Base-by-base conservation (phyloP, 2,888 invertebrate species). In the Tiliacea aurago region DNA sequence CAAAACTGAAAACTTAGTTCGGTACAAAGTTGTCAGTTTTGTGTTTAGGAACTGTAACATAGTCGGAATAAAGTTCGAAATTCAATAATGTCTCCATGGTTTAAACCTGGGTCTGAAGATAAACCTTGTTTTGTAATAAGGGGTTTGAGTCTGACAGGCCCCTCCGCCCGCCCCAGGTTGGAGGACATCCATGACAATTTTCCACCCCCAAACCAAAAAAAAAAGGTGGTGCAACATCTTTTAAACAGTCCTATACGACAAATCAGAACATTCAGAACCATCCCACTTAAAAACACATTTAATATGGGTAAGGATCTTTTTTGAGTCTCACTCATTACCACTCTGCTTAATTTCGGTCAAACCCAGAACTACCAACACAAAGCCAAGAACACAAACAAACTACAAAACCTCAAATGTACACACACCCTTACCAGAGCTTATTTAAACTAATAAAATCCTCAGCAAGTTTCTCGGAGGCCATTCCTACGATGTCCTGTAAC, bases 361-460 rank as follows among this genome's bases (percentile, higher is more conserved):
- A 37, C 47, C 4, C 4, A 18, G 18, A 13, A 13, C 43, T n/a
- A 51, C 13, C 15, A 45, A 63, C 67, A 67, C 55, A 67, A 71
- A 64, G 20, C 33, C 13, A 37, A 55, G 49, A 7, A 13, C 20
- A 63, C 49, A 56, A 63, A 77, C 63, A 55, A 55, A 53, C 33
- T n/a, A 53, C 10, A 3, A 71, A 82, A 71, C 83, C 83, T 53
- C 72, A 80, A 28, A 33, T 47, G 53, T 72, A 58, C 51, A 71
- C 75, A 75, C 68, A 66, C 70, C 69, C 64, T 67, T 63, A 74
- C 56, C 51, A 23, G 55, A 78, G 78, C 80, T 78, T 84, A 83
- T 83, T 78, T 83, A 86, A 84, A 87, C 80, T 82, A 87, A 86
- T 86, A 82, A 84, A 76, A 82, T 75, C 73, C 77, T 70, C 56